These are phyloP conservation scores for Procavia capensis DNA, from an alignment of 2,113 vertebrate species.

Conservation along the genomic window DNA sequence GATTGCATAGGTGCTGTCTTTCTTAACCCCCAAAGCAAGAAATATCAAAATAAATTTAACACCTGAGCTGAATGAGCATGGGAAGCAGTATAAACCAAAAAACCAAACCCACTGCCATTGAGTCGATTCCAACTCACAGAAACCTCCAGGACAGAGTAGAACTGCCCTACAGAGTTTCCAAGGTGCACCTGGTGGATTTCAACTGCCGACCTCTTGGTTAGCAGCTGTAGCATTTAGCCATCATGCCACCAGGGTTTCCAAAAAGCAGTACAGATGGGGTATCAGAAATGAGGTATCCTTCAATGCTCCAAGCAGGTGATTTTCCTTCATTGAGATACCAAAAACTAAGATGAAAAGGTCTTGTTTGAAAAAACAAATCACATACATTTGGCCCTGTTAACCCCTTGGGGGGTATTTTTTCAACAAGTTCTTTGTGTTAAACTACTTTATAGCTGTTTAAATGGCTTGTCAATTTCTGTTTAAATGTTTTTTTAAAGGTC, in stretches of 20 bases:
- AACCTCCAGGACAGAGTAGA: too few relatives aligned
- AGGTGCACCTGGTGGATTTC: too few relatives aligned
- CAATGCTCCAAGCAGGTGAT: not conserved
- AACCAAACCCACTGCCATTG: too few relatives aligned
- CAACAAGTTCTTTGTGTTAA: slow-evolving; percentile 12
- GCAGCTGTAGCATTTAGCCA: too few relatives aligned
- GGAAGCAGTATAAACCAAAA: not conserved
- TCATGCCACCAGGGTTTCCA: too few relatives aligned
- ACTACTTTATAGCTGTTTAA: slow-evolving; percentile 19
- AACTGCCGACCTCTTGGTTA: too few relatives aligned
- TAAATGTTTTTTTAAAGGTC: slow-evolving; percentile 26
- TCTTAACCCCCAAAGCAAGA: not conserved
- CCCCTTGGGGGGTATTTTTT: not conserved
- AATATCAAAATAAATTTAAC: not conserved
- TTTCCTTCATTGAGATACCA: not conserved
- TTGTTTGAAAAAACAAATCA: not conserved
- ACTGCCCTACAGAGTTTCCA: too few relatives aligned
- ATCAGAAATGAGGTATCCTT: not conserved
- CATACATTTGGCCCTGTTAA: not conserved
- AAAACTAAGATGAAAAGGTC: not conserved
- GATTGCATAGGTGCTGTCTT: not conserved
- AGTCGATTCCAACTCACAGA: too few relatives aligned
- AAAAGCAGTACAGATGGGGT: not conserved
- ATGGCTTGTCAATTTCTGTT: slow-evolving; percentile 32
- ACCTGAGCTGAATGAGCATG: not conserved